Conservation (phyloP, 2,888 invertebrate species). For the Conomelus anceps region DNA sequence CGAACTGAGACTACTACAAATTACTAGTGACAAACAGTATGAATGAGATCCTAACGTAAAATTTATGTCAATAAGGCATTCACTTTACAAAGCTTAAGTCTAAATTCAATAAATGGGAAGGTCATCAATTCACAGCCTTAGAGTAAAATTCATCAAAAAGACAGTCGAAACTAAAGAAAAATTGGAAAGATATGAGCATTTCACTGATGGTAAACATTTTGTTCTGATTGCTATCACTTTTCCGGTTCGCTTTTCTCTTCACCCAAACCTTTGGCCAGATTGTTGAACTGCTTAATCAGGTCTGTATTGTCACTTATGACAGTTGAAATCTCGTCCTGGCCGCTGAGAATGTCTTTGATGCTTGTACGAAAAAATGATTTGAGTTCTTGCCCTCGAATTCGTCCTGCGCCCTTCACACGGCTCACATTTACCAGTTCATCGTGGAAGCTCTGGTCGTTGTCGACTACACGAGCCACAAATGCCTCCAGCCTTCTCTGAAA, state of each 20-base stretch:
- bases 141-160: background rate
- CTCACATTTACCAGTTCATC: constrained; percentile 33
- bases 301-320: constrained; percentile 44
- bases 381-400: constrained; percentile 34
- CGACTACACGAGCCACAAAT: constrained; percentile 39
- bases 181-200: background rate
- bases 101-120: background rate
- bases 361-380: constrained; percentile 34
- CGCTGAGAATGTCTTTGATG: constrained; percentile 38
- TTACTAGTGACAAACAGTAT: background rate
- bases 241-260: background rate
- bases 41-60: background rate
- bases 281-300: constrained; percentile 42
- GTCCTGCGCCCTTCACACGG: constrained; percentile 29
- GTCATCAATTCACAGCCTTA: background rate
- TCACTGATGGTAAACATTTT: too few species aligned
- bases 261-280: constrained; percentile 27
- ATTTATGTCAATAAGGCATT: background rate
- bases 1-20: too few species aligned
- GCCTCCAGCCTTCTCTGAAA: constrained; percentile 47
- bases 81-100: too few species aligned
- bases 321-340: constrained; percentile 42
- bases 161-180: background rate
- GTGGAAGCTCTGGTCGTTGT: constrained; percentile 34
- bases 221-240: background rate